A percentile compares a stretch with the other conserved stretches of the same genome.
Evolutionary conservation across 2,113 vertebrate species (phyloP).

Genomic region (Chiloscyllium plagiosum): DNA sequence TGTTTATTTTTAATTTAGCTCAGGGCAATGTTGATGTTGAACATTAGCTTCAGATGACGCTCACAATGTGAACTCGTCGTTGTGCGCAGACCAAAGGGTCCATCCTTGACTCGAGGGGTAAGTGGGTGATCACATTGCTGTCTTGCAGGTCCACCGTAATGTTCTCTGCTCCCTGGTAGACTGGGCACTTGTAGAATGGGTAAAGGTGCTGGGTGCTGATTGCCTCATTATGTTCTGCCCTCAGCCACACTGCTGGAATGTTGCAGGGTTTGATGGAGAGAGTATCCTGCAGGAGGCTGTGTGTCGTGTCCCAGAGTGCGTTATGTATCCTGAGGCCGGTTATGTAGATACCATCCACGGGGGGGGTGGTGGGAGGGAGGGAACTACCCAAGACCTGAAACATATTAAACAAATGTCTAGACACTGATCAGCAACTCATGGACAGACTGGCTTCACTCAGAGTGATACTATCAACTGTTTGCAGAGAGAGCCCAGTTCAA

Average conservation of each 20-base stretch:
- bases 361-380: conserved; percentile 25
- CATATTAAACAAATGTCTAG: not conserved
- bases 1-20: not conserved
- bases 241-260: conserved; percentile 55
- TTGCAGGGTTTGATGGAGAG: conserved; percentile 46
- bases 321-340: conserved; percentile 64
- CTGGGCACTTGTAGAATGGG: conserved; percentile 53
- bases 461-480: not conserved
- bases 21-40: not conserved
- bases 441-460: not conserved
- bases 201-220: not conserved
- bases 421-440: not conserved
- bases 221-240: not conserved
- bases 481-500: not conserved
- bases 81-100: conserved; percentile 52
- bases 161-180: conserved; percentile 48
- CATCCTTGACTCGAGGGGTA: conserved; percentile 53
- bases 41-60: conserved; percentile 38
- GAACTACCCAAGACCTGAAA: conserved; percentile 23
- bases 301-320: conserved; percentile 58
- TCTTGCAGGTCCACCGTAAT: conserved; percentile 44
- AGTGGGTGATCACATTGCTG: conserved; percentile 48
- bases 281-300: conserved; percentile 51
- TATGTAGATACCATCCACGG: conserved; percentile 52
- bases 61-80: conserved; percentile 55